Conservation (phyloP, 1,140 invertebrate genomes). For the Sitophilus oryzae region DNA sequence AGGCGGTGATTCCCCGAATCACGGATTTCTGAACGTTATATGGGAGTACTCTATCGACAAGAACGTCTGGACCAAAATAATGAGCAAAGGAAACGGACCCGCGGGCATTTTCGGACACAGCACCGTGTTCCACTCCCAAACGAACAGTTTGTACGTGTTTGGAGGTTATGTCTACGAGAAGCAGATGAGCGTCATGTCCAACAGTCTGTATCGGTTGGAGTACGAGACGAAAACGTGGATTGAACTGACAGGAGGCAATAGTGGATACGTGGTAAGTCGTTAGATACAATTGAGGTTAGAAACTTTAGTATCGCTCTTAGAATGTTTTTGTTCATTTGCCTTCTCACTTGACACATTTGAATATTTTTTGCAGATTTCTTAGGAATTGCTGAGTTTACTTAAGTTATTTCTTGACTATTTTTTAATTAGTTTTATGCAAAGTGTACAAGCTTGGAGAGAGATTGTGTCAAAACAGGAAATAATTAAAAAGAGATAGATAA, state of each 20-base stretch:
- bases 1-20: constrained; percentile 78
- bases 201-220: constrained; percentile 71
- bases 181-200: constrained; percentile 55
- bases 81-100: constrained; percentile 66
- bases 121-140: constrained; percentile 75
- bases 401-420: too few relatives aligned
- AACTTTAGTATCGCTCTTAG: too few relatives aligned
- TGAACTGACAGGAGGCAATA: constrained; percentile 47
- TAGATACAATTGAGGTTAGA: too few relatives aligned
- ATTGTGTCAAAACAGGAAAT: too few relatives aligned
- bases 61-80: constrained; percentile 53
- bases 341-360: too few relatives aligned
- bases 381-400: too few relatives aligned
- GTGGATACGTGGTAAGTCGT: constrained; percentile 32
- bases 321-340: too few relatives aligned
- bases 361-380: too few relatives aligned
- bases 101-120: constrained; percentile 84
- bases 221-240: constrained; percentile 72
- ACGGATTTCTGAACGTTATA: constrained; percentile 68
- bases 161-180: constrained; percentile 68
- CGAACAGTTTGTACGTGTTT: constrained; percentile 83
- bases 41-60: constrained; percentile 77
- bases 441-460: too few relatives aligned
- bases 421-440: too few relatives aligned
- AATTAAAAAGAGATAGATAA: too few relatives aligned